phyloP scores from a whole-genome alignment of 2,888 invertebrate species.

The Patella caerulea region DNA sequence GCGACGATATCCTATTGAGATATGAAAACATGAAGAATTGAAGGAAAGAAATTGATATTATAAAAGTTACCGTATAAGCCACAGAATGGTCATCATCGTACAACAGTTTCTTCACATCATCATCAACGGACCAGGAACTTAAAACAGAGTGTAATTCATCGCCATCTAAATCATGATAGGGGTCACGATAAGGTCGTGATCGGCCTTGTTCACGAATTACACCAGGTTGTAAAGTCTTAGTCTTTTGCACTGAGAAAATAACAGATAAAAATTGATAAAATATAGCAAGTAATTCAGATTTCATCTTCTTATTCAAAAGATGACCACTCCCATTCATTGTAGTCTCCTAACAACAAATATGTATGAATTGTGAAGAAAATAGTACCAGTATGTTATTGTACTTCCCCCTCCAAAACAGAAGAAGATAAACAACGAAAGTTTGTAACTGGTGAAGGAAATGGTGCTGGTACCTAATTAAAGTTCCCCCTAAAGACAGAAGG shows the following conservation, averaged over 20 bases:
- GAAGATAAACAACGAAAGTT: no score
- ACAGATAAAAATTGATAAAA: background rate
- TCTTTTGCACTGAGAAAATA: slow-evolving; percentile 19
- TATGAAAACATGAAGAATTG: background rate
- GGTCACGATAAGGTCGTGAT: slow-evolving; percentile 61
- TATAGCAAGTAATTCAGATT: background rate
- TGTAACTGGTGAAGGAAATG: no score
- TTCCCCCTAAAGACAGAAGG: no score
- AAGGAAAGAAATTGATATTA: background rate
- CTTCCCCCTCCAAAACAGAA: no score
- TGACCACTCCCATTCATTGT: no score
- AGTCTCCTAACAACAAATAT: no score
- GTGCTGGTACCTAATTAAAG: no score
- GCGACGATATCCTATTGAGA: background rate
- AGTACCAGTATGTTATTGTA: no score
- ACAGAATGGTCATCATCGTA: slow-evolving; percentile 55
- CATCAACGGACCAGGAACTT: slow-evolving; percentile 65
- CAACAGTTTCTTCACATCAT: slow-evolving; percentile 58
- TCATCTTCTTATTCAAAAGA: no score
- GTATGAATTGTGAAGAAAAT: no score
- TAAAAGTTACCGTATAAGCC: slow-evolving; percentile 22
- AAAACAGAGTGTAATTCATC: slow-evolving; percentile 56
- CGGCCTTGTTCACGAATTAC: slow-evolving; percentile 34
- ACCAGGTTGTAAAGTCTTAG: slow-evolving; percentile 10
- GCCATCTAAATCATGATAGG: slow-evolving; percentile 45